These are phyloP conservation scores for Cyanoderma ruficeps DNA, from an alignment of 2,113 vertebrate species.

Conservation along the genomic window DNA sequence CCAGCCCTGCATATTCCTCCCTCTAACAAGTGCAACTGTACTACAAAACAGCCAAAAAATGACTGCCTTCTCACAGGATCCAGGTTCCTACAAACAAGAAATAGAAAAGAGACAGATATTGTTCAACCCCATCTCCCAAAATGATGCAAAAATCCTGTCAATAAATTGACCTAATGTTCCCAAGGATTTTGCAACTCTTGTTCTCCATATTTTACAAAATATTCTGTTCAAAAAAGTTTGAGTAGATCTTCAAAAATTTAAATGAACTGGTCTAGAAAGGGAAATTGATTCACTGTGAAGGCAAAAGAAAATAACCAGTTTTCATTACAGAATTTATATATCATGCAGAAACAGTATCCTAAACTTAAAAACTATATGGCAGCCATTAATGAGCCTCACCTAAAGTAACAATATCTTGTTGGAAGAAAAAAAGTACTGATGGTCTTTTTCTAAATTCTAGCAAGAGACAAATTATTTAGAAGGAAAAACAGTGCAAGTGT, in stretches of 20 bases:
- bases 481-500: not conserved
- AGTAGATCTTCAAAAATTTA: not conserved
- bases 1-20: not conserved
- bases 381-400: conserved; percentile 5
- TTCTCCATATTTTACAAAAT: not conserved
- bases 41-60: not conserved
- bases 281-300: conserved; percentile 12
- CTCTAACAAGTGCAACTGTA: not conserved
- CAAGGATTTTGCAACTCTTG: not conserved
- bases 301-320: conserved; percentile 23
- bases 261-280: conserved; percentile 18
- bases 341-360: conserved; percentile 59
- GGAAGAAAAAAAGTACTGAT: not conserved
- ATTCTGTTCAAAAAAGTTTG: not conserved
- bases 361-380: conserved; percentile 49
- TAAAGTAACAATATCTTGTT: conserved; percentile 37
- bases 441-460: not conserved
- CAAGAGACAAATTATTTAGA: conserved; percentile 21
- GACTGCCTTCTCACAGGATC: not conserved
- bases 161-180: not conserved
- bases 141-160: not conserved
- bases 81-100: not conserved
- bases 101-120: not conserved
- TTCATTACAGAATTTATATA: conserved; percentile 54
- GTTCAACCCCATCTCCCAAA: not conserved